Percentiles rank a stretch among this genome's conserved stretches.
phyloP scores from a whole-genome alignment of 2,113 vertebrate species.

The Marmota flaviventris region DNA sequence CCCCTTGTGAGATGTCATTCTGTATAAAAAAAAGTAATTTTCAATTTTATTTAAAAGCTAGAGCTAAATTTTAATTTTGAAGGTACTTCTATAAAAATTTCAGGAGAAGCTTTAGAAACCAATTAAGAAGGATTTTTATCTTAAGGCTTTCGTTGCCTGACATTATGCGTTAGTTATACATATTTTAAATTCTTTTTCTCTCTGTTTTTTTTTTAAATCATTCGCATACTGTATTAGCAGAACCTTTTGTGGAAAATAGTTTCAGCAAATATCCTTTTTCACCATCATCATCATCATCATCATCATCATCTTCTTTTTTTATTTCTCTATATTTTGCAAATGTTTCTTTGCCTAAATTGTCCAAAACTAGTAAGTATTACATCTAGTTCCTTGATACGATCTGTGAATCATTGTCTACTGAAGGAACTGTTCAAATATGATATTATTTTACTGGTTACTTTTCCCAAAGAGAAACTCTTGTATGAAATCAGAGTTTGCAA shows the following conservation, averaged over 20 bases:
- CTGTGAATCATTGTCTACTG: not conserved
- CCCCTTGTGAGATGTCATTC: not conserved
- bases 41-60: slow-evolving; percentile 61
- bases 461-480: not conserved
- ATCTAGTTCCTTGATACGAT: not conserved
- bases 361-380: not conserved
- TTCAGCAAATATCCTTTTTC: not conserved
- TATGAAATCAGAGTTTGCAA: not conserved
- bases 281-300: not conserved
- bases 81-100: not conserved
- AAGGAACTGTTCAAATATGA: not conserved
- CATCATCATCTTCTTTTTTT: no score
- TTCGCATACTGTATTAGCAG: not conserved
- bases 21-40: not conserved
- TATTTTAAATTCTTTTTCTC: slow-evolving; percentile 5
- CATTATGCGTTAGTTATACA: not conserved
- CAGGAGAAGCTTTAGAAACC: slow-evolving; percentile 35
- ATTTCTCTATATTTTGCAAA: not conserved
- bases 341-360: not conserved
- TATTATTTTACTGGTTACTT: not conserved
- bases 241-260: not conserved
- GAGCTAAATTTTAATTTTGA: slow-evolving; percentile 56
- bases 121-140: slow-evolving; percentile 45
- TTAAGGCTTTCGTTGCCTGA: not conserved
- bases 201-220: not conserved